Conservation (phyloP, 2,113 vertebrate genomes). For the Ochotona curzoniae region DNA sequence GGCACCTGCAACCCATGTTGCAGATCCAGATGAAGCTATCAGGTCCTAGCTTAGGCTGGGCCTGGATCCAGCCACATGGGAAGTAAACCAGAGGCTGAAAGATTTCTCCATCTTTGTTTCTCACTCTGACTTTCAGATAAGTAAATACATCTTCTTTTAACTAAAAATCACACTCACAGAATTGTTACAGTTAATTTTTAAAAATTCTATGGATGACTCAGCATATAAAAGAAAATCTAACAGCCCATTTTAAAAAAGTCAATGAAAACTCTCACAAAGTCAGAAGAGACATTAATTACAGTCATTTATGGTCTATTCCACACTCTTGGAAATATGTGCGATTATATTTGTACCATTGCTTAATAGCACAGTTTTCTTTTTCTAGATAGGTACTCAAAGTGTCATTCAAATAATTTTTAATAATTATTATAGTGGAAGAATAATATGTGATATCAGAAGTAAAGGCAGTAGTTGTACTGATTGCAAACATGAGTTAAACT, state of each 20-base stretch:
- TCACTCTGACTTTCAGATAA: too few relatives aligned
- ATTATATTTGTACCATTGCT: neutral
- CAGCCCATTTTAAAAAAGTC: conserved; percentile 4
- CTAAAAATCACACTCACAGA: neutral
- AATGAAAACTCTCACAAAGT: neutral
- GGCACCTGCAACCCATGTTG: too few relatives aligned
- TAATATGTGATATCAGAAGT: neutral
- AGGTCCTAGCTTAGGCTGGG: too few relatives aligned
- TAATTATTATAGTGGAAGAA: neutral
- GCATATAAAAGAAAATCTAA: neutral
- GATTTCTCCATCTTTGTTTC: too few relatives aligned
- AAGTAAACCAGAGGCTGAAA: too few relatives aligned
- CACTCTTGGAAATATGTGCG: neutral
- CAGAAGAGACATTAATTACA: neutral
- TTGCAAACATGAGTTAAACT: neutral
- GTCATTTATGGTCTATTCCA: neutral
- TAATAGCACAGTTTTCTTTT: neutral
- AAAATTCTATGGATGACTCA: neutral
- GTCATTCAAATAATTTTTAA: neutral
- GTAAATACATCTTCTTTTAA: too few relatives aligned
- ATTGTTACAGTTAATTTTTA: conserved; percentile 38
- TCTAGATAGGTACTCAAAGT: neutral
- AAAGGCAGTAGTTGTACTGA: neutral
- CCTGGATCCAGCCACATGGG: too few relatives aligned
- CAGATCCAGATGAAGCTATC: too few relatives aligned